Base-by-base conservation (phyloP, 2,888 invertebrate genomes). In the Leptinotarsa juncta region DNA sequence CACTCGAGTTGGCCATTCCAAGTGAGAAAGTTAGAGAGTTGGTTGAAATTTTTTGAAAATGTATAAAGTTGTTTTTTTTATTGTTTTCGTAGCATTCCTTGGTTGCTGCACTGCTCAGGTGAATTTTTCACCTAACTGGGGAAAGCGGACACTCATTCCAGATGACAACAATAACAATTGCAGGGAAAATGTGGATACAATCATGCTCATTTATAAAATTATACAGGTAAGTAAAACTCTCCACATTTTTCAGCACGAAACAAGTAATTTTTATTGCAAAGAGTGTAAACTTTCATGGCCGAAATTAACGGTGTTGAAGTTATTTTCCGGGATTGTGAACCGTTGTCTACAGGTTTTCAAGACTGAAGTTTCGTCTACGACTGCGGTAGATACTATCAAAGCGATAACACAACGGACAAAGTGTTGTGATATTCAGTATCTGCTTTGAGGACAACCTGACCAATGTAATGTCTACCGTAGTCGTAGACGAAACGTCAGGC, bases 121-220 rank as follows among this genome's bases (percentile, higher is more conserved):
- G 55, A 87, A 88, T 77, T 88, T 87, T 78, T 85, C 87, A 5
- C 86, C 87, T 15, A 86, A 87, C 77, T 87, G 87, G 87, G 87
- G 87, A 23, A 87, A 87, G 80, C 81, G 87, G 49, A 78, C 83
- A 18, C 72, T 83, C 15, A 75, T 78, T 53, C 67, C 81, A 20
- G 81, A 80, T 65, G 84, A 84, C 65, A 82, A 85, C 53, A 83
- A 84, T 72, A 84, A 84, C 75, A 89, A 87, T 20, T 91, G 91
- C 83, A 89, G 89, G 79, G 88, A 89, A 14, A 88, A 89, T 20
- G 89, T 91, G 78, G 91, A 91, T 76, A 87, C 90, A 32, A 85
- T 91, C 48, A 89, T 89, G 85, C 87, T 90, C 65, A 89, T 91
- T 78, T 91, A 91, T 81, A 91, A 91, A 87, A 87, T 91, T 26